Percentiles rank a stretch among this genome's conserved stretches.
Evolutionary conservation across 2,113 vertebrate species (phyloP).

Genomic region (Hyperoodon ampullatus): DNA sequence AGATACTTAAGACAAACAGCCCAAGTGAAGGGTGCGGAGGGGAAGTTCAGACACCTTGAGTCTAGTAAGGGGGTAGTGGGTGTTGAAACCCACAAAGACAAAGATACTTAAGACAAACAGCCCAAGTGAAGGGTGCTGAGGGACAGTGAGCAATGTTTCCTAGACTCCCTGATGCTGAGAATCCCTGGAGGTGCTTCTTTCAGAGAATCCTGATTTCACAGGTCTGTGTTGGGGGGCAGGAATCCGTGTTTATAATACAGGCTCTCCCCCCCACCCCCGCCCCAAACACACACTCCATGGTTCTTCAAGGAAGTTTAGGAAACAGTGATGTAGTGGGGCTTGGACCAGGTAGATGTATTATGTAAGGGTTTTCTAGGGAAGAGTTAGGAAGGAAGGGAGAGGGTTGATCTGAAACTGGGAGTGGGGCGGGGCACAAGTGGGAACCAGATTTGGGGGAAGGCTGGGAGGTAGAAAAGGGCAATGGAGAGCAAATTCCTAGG

Average conservation of each 20-base stretch:
- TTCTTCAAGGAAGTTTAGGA: background rate
- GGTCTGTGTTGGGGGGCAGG: background rate
- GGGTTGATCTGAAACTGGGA: background rate
- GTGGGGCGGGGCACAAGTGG: background rate
- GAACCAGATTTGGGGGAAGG: background rate
- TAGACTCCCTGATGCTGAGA: background rate
- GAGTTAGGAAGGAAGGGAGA: background rate
- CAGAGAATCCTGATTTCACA: background rate
- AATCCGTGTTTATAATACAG: background rate
- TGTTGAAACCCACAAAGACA: background rate
- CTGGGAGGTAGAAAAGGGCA: background rate
- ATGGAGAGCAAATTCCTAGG: background rate
- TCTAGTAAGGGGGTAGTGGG: background rate
- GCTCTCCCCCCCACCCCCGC: accelerated
- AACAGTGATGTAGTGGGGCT: background rate
- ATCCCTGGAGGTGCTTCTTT: background rate
- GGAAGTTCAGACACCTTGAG: background rate
- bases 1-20: background rate
- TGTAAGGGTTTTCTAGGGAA: background rate
- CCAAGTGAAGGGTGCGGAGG: background rate
- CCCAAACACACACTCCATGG: background rate
- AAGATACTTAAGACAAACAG: background rate
- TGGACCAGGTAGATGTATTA: background rate
- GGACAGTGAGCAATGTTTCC: background rate
- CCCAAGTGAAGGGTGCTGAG: background rate